These are phyloP conservation scores for Heliocidaris erythrogramma DNA, from an alignment of 35 echinoderm and acorn worm genomes.

Conservation along the genomic window DNA sequence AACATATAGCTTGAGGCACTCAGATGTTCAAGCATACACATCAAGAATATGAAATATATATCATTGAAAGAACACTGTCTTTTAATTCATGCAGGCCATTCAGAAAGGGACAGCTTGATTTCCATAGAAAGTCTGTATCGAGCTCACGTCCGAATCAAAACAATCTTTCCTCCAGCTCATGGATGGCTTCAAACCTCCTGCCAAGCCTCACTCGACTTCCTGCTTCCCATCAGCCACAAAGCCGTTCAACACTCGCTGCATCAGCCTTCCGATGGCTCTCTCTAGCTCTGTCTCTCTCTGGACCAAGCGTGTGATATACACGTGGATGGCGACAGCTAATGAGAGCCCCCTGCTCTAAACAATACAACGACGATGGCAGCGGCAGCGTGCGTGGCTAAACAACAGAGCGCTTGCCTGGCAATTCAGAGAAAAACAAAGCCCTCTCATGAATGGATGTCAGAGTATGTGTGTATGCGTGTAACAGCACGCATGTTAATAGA, in stretches of 20 bases:
- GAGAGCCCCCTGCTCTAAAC: background rate
- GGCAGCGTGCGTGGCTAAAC: background rate
- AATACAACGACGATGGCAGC: background rate
- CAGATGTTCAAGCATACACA: background rate
- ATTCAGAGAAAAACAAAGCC: conserved; percentile 12
- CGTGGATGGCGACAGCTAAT: background rate
- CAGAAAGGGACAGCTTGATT: background rate
- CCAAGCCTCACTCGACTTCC: background rate
- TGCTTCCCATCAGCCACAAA: background rate
- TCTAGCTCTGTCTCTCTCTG: background rate
- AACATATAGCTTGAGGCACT: background rate
- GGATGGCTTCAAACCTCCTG: background rate
- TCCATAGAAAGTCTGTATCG: background rate
- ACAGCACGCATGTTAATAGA: conserved; percentile 2
- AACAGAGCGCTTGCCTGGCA: conserved; percentile 7
- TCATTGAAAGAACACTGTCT: background rate
- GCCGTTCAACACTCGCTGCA: background rate
- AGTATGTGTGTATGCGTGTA: background rate
- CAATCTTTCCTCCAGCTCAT: background rate
- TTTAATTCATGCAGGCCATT: background rate
- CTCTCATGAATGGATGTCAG: background rate
- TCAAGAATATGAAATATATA: background rate
- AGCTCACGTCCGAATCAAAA: background rate
- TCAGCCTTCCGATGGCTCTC: background rate
- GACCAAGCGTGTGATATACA: background rate